Conservation (phyloP, 2,888 invertebrate genomes). For the Standfussiana lucernea region DNA sequence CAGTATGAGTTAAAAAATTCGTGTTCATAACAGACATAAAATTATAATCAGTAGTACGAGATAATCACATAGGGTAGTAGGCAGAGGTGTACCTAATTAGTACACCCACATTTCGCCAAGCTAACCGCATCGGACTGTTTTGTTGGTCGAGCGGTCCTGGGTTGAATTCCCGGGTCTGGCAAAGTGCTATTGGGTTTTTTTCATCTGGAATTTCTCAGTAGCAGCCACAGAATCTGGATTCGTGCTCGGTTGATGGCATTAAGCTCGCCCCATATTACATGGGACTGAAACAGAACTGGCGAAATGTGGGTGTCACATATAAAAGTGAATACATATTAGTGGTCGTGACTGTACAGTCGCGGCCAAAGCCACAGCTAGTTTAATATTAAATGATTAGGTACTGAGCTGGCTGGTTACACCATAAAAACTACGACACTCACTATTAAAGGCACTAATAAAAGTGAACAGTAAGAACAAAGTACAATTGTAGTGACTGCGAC, state of each 20-base stretch:
- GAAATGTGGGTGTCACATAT: background rate
- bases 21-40: too few relatives aligned
- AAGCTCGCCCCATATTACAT: background rate
- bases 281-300: background rate
- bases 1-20: background rate
- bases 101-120: too few relatives aligned
- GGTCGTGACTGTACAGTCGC: background rate
- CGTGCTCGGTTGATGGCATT: background rate
- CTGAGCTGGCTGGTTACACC: conserved; percentile 74
- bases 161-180: too few relatives aligned
- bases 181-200: too few relatives aligned
- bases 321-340: background rate
- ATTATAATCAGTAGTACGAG: background rate
- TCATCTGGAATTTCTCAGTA: too few relatives aligned
- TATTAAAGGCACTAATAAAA: conserved; percentile 86
- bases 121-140: too few relatives aligned
- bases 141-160: too few relatives aligned
- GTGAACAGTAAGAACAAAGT: conserved; percentile 80
- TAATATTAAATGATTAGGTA: conserved; percentile 81
- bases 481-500: conserved; percentile 75
- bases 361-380: conserved; percentile 53
- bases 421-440: conserved; percentile 84
- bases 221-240: too few relatives aligned
- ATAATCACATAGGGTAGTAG: too few relatives aligned
- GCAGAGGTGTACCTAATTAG: too few relatives aligned